These are phyloP conservation scores for Sigmodon hispidus DNA, from an alignment of 2,113 vertebrate genomes.

Conservation along the genomic window DNA sequence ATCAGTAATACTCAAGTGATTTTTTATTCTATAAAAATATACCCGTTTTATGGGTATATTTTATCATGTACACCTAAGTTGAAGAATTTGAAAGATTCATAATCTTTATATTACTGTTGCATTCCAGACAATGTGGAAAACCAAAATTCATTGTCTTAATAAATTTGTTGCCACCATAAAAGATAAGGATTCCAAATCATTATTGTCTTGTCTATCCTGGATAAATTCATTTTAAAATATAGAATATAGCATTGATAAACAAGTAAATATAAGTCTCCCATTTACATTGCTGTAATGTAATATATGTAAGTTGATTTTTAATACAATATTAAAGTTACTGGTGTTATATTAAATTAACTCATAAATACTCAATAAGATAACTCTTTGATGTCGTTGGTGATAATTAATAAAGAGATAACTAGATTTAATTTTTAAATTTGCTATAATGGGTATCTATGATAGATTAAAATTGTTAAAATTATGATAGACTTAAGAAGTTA, in stretches of 20 bases:
- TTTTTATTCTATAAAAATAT: background rate
- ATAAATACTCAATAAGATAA: background rate
- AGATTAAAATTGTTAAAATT: background rate
- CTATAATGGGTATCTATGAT: background rate
- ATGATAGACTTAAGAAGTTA: too few relatives aligned
- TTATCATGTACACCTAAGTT: background rate
- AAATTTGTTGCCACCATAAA: background rate
- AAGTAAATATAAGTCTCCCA: background rate
- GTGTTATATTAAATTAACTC: background rate
- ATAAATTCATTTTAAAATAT: background rate
- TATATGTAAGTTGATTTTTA: background rate
- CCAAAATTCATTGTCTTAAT: background rate
- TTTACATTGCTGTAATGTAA: background rate
- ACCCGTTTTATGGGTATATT: background rate
- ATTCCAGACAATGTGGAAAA: background rate
- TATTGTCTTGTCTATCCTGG: background rate
- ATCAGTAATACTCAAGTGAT: background rate
- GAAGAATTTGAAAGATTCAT: background rate
- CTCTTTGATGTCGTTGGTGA: background rate
- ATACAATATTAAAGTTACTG: background rate
- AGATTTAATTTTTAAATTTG: background rate
- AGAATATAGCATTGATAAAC: background rate
- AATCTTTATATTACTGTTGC: background rate
- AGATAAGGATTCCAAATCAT: background rate
- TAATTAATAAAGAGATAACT: background rate